phyloP scores from a whole-genome alignment of 2,888 invertebrate species.

The Catocala fraxini region DNA sequence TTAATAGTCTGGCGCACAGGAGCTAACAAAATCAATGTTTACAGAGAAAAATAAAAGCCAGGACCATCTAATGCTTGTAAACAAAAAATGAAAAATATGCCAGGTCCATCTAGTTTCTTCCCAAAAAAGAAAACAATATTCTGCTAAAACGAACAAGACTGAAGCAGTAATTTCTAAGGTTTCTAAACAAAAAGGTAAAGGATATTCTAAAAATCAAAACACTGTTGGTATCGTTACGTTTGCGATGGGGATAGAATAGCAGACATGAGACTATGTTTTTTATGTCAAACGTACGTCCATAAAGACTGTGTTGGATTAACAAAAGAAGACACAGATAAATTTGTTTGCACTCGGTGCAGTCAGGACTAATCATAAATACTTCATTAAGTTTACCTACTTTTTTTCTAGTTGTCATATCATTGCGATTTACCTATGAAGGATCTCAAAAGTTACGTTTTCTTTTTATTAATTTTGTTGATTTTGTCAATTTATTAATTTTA shows the following conservation, averaged over 20 bases:
- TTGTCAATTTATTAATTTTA: too few relatives aligned
- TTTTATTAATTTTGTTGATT: too few relatives aligned
- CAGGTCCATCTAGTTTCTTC: conserved; percentile 22
- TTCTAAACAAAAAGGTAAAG: conserved; percentile 6
- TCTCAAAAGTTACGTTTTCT: too few relatives aligned
- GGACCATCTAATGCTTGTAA: conserved; percentile 24
- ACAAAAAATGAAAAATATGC: conserved; percentile 20
- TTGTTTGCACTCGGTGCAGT: not conserved
- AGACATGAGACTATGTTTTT: conserved; percentile 30
- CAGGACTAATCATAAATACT: too few relatives aligned
- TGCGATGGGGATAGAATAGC: conserved; percentile 38
- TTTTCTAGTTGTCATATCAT: too few relatives aligned
- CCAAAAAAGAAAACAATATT: conserved; percentile 6
- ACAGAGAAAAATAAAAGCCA: conserved; percentile 27
- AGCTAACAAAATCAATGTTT: not conserved
- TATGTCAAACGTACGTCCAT: conserved; percentile 8
- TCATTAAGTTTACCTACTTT: too few relatives aligned
- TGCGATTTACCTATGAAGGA: too few relatives aligned
- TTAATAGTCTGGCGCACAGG: not conserved
- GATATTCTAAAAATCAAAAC: conserved; percentile 5
- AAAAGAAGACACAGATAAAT: conserved; percentile 28
- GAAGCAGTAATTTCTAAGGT: conserved; percentile 6
- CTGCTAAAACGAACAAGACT: conserved; percentile 6
- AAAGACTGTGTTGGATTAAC: conserved; percentile 48
- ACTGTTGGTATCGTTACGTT: conserved; percentile 38